Evolutionary conservation across 1,140 invertebrate species (phyloP), one percentile per base, ranked within the genome.

Genomic region (Drosophila santomea): DNA sequence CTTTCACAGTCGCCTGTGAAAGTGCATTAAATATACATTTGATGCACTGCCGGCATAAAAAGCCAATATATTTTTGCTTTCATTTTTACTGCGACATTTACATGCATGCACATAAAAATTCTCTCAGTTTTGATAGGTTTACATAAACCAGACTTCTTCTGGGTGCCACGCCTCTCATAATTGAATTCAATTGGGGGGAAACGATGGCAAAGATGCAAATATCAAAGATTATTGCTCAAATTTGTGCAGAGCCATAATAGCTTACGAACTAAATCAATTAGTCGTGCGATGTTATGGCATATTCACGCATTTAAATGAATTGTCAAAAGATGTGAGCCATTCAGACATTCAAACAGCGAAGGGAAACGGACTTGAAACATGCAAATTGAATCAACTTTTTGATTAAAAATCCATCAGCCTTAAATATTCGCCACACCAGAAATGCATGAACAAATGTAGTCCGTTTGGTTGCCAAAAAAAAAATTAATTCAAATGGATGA

Each of bases 331-430:
- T 47, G 51, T 36, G 36, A 73, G 38, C 35, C 43, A 51, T 25
- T 69, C 41, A 28, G 35, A 41, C 43, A 50, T 25, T 71, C 32
- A 28, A 36, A 41, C 11, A 5, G 62, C 41, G 35, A 45, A 39
- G 64, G 50, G 50, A 69, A 56, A 38, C 66, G 66, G 66, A 58
- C 68, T 71, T 77, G 73, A 77, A 77, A 77, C 73, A 77, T 77
- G 74, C 74, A 77, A 77, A 77, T 77, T 77, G 51, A 77, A 77
- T 77, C 55, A 69, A 69, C 56, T 67, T 76, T 63, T 76, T 77
- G 74, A 68, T 77, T 76, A 68, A 76, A 77, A 77, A 61, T 68
- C 74, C 73, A 77, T 77, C 56, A 58, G 44, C 32, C 44, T 35
- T 41, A 48, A 67, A 51, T 8, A 56, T 39, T 32, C n/a, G 38